Evolutionary conservation across 2,888 invertebrate genomes (phyloP).

Genomic region (Phlogophora meticulosa): DNA sequence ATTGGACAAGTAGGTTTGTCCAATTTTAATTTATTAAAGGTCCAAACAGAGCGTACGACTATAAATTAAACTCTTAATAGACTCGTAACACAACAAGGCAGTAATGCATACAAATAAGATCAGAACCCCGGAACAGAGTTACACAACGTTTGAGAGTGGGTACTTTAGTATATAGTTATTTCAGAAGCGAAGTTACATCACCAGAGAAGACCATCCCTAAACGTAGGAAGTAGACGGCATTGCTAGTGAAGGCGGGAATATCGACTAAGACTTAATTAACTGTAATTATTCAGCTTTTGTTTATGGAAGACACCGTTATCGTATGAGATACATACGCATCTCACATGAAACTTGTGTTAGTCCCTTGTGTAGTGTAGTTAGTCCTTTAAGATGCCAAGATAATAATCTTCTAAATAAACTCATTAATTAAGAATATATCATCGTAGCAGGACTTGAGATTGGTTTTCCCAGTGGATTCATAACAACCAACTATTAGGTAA

Average conservation of each 20-base stretch:
- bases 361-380: no score
- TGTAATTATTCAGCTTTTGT: background rate
- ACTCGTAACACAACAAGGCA: slow-evolving; percentile 26
- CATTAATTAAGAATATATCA: no score
- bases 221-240: slow-evolving; percentile 9
- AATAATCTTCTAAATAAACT: no score
- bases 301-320: no score
- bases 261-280: background rate
- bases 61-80: background rate
- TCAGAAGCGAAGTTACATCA: slow-evolving; percentile 61
- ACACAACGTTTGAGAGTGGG: slow-evolving; percentile 51
- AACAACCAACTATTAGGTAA: no score
- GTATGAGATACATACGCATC: no score
- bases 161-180: slow-evolving; percentile 36
- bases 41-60: background rate
- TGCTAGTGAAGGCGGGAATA: slow-evolving; percentile 2
- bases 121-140: slow-evolving; percentile 69
- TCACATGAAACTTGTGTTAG: no score
- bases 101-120: slow-evolving; percentile 38
- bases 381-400: no score
- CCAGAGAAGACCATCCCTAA: slow-evolving; percentile 17
- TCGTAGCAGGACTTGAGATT: no score
- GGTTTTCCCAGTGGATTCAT: no score
- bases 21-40: background rate
- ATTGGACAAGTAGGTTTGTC: no score